phyloP scores from a whole-genome alignment of 30 jellyfish, hydroid and myxozoan genomes.

The Nemopilema nomurai region DNA sequence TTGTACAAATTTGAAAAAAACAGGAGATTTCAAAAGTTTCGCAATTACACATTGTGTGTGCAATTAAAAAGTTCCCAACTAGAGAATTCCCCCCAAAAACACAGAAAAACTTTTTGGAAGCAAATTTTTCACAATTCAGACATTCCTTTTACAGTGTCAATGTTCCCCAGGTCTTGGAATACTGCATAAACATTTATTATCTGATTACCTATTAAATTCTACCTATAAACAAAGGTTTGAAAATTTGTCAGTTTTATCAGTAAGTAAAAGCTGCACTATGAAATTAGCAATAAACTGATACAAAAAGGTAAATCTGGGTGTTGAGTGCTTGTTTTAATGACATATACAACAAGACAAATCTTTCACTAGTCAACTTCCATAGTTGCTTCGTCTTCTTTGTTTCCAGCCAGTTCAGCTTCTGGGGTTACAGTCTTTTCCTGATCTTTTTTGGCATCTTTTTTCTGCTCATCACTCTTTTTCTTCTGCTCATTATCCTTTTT shows the following conservation, averaged over 20 bases:
- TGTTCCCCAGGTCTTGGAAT: not conserved
- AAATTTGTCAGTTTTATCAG: not conserved
- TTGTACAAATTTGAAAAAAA: too few relatives aligned
- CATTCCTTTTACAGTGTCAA: too few relatives aligned
- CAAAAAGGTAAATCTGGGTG: too few relatives aligned
- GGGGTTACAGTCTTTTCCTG: conserved; percentile 44
- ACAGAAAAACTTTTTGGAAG: too few relatives aligned
- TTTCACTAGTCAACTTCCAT: conserved; percentile 78
- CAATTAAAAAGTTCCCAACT: too few relatives aligned
- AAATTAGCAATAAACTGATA: not conserved
- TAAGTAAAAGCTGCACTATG: not conserved
- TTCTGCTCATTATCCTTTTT: conserved; percentile 51
- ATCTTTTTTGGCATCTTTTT: conserved; percentile 14
- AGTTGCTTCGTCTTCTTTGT: conserved; percentile 29
- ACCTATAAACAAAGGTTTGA: not conserved
- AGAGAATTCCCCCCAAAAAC: too few relatives aligned
- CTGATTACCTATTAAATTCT: not conserved
- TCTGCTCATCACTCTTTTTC: conserved; percentile 26
- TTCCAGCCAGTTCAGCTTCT: conserved; percentile 13
- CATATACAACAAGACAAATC: not conserved
- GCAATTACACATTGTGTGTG: too few relatives aligned
- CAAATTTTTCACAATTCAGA: too few relatives aligned
- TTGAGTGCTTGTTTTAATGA: too few relatives aligned
- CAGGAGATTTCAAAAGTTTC: too few relatives aligned
- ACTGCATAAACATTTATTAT: not conserved